Conservation (phyloP, 2,888 invertebrate species). For the Apotomis capreana region DNA sequence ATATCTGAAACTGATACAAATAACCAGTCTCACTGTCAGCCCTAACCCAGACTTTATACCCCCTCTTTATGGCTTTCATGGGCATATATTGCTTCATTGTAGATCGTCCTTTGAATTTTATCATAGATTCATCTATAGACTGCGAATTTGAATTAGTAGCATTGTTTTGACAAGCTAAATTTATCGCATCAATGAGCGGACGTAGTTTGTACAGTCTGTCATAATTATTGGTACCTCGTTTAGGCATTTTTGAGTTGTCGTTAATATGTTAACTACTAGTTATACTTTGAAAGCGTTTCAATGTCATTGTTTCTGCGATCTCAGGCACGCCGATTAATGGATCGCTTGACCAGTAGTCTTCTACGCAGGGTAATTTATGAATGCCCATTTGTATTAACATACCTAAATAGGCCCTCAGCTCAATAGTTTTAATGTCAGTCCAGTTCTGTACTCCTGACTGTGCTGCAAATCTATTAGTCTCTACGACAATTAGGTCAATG, state of each 20-base stretch:
- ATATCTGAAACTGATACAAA: conserved; percentile 42
- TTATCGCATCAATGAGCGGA: conserved; percentile 37
- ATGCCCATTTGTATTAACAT: conserved; percentile 45
- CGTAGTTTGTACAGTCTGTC: conserved; percentile 44
- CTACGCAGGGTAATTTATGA: conserved; percentile 42
- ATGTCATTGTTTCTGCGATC: conserved; percentile 43
- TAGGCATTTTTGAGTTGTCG: conserved; percentile 41
- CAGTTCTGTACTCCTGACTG: conserved; percentile 38
- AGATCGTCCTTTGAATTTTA: conserved; percentile 45
- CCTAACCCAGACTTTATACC: conserved; percentile 33
- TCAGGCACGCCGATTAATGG: conserved; percentile 42
- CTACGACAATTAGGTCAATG: conserved; percentile 34
- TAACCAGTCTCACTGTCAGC: conserved; percentile 43
- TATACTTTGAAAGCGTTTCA: conserved; percentile 37
- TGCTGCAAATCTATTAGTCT: conserved; percentile 39
- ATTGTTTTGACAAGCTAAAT: conserved; percentile 38
- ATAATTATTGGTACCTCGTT: conserved; percentile 36
- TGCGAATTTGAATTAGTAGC: conserved; percentile 35
- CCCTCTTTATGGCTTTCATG: conserved; percentile 44
- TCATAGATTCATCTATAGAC: conserved; percentile 45
- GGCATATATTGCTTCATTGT: conserved; percentile 45
- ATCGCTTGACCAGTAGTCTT: conserved; percentile 44
- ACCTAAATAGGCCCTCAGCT: conserved; percentile 42
- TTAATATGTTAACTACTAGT: conserved; percentile 42
- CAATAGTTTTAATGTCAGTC: conserved; percentile 31